Evolutionary conservation across 2,113 vertebrate genomes (phyloP).

Genomic region (Lipophrys pholis): DNA sequence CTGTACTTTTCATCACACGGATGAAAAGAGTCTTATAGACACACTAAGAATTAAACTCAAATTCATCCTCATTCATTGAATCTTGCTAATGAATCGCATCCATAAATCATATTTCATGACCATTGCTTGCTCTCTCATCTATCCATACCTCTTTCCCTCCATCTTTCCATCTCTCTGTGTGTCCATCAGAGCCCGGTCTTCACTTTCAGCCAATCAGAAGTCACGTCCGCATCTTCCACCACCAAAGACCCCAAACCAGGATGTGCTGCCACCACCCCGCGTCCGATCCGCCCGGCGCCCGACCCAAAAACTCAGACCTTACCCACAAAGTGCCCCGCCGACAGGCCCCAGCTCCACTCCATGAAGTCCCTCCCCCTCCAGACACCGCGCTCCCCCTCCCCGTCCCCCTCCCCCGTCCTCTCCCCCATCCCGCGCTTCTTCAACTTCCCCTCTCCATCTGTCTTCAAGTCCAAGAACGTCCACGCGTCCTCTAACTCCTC

Average conservation of each 20-base stretch:
- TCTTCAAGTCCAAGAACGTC: slow-evolving; percentile 84
- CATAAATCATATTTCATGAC: slow-evolving; percentile 80
- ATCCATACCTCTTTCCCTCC: slow-evolving; percentile 66
- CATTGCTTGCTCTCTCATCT: slow-evolving; percentile 76
- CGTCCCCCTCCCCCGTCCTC: slow-evolving; percentile 81
- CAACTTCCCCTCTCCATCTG: slow-evolving; percentile 87
- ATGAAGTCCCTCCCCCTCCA: slow-evolving; percentile 89
- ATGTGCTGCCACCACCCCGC: slow-evolving; percentile 69
- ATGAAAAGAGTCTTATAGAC: neutral
- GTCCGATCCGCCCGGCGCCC: slow-evolving; percentile 78
- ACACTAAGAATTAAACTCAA: neutral
- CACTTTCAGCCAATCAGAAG: slow-evolving; percentile 89
- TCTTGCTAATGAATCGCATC: slow-evolving; percentile 38
- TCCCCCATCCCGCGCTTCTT: slow-evolving; percentile 86
- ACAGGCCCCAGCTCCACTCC: slow-evolving; percentile 87
- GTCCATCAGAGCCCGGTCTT: slow-evolving; percentile 90
- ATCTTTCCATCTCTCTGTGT: slow-evolving; percentile 62
- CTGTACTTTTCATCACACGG: neutral
- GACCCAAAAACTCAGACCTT: slow-evolving; percentile 92
- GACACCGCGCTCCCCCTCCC: slow-evolving; percentile 80
- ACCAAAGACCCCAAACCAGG: slow-evolving; percentile 84
- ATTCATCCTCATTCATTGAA: slow-evolving; percentile 6
- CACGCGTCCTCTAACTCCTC: slow-evolving; percentile 82
- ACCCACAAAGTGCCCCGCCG: slow-evolving; percentile 86
- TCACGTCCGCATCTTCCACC: slow-evolving; percentile 76